phyloP scores from a whole-genome alignment of 2,113 vertebrate genomes.

The Scomber colias region DNA sequence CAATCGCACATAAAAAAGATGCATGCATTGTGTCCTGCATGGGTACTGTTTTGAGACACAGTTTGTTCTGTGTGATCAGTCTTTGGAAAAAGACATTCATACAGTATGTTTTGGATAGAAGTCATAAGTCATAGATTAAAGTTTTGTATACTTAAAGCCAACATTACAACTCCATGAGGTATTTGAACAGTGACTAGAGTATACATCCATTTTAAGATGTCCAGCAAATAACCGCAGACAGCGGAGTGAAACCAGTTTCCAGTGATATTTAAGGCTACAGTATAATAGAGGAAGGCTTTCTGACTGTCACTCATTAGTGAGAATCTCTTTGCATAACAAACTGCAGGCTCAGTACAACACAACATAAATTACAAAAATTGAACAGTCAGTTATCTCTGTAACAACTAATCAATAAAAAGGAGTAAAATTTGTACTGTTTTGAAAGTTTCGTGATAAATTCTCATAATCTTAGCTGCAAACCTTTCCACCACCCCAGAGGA shows the following conservation, averaged over 20 bases:
- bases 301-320: conserved; percentile 10
- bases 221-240: not conserved
- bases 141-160: conserved; percentile 25
- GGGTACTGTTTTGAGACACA: conserved; percentile 15
- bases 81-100: conserved; percentile 48
- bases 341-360: conserved; percentile 20
- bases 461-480: conserved; percentile 39
- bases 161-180: conserved; percentile 37
- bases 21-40: conserved; percentile 42
- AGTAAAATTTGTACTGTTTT: conserved; percentile 1
- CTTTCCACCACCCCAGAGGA: conserved; percentile 1
- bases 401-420: not conserved
- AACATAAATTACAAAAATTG: not conserved
- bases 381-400: not conserved
- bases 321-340: conserved; percentile 29
- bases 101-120: conserved; percentile 29
- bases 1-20: conserved; percentile 52
- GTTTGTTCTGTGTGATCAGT: conserved; percentile 35
- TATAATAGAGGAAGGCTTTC: conserved; percentile 2
- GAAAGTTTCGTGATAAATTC: not conserved
- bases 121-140: not conserved
- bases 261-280: conserved; percentile 21
- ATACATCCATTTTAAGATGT: conserved; percentile 11
- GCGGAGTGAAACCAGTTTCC: conserved; percentile 38
- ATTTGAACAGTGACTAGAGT: conserved; percentile 46